Evolutionary conservation across 2,888 invertebrate species (phyloP).

Genomic region (Agonopterix subpropinquella): DNA sequence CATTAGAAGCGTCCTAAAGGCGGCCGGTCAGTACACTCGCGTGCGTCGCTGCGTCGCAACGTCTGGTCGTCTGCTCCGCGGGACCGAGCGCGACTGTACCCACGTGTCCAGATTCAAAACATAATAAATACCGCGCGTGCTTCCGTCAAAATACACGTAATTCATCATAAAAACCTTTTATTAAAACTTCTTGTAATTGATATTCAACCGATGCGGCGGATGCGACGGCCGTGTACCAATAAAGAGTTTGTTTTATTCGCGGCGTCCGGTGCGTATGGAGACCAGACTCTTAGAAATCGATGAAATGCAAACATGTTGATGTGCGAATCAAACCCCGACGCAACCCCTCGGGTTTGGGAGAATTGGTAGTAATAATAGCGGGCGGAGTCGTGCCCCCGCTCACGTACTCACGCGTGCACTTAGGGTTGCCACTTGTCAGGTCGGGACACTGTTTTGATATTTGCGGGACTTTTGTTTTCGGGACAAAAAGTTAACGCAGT

Average conservation of each 20-base stretch:
- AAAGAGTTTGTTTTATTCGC: conserved; percentile 10
- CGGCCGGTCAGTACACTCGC: conserved; percentile 67
- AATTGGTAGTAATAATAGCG: conserved; percentile 54
- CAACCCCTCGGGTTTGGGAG: conserved; percentile 42
- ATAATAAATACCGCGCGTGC: conserved; percentile 31
- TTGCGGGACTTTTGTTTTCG: no score
- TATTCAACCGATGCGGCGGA: conserved; percentile 5
- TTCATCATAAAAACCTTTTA: neutral
- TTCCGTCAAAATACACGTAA: neutral
- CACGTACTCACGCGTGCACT: conserved; percentile 28
- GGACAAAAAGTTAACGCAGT: no score
- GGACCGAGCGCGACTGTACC: conserved; percentile 30
- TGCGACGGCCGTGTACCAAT: conserved; percentile 3
- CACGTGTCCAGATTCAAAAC: conserved; percentile 46
- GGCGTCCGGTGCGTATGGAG: conserved; percentile 21
- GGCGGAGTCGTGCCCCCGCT: conserved; percentile 41
- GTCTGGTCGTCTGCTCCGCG: conserved; percentile 32
- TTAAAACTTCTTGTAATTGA: conserved; percentile 3
- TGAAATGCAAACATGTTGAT: conserved; percentile 67
- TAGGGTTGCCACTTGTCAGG: neutral
- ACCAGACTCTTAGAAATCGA: conserved; percentile 45
- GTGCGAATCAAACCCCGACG: conserved; percentile 62
- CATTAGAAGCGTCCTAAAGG: conserved; percentile 48
- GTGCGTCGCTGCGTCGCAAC: conserved; percentile 57
- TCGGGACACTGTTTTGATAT: neutral